Conservation (phyloP, 2,888 invertebrate species). For the Thecocarcelia acutangulata region DNA sequence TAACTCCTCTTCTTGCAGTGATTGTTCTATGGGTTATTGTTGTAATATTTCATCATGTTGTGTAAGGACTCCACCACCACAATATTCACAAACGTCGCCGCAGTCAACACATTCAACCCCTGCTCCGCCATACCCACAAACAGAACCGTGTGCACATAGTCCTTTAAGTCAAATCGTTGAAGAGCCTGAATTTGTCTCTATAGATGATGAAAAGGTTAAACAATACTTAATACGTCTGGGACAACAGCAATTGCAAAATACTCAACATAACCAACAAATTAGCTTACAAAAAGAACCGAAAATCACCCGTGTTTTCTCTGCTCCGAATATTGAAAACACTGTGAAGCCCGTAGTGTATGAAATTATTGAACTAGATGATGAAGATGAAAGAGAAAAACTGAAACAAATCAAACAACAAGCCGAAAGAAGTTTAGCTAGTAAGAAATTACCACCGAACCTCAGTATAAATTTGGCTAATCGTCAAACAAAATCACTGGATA, state of each 20-base stretch:
- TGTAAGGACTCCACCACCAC: slow-evolving; percentile 43
- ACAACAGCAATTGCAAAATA: slow-evolving; percentile 70
- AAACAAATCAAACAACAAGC: slow-evolving; percentile 65
- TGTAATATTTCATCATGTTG: slow-evolving; percentile 68
- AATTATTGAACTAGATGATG: slow-evolving; percentile 77
- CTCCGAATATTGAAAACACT: slow-evolving; percentile 10
- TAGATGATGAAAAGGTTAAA: slow-evolving; percentile 79
- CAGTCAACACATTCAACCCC: slow-evolving; percentile 32
- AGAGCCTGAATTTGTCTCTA: slow-evolving; percentile 77
- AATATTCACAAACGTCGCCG: slow-evolving; percentile 45
- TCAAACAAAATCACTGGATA: slow-evolving; percentile 72
- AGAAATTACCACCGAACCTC: slow-evolving; percentile 34
- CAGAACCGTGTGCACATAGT: slow-evolving; percentile 27
- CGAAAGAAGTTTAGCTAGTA: slow-evolving; percentile 47
- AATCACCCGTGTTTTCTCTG: slow-evolving; percentile 50
- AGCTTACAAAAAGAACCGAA: slow-evolving; percentile 56
- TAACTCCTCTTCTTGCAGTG: slow-evolving; percentile 46
- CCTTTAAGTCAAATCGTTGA: slow-evolving; percentile 73
- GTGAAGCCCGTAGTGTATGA: slow-evolving; percentile 69
- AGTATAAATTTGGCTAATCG: slow-evolving; percentile 47
- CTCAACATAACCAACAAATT: slow-evolving; percentile 19
- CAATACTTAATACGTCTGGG: slow-evolving; percentile 76
- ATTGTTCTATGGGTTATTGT: slow-evolving; percentile 58
- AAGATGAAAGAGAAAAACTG: slow-evolving; percentile 70
- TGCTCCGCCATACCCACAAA: slow-evolving; percentile 26